These are phyloP conservation scores for Drosophila orosa DNA, from an alignment of 1,140 invertebrate genomes.

Conservation along the genomic window DNA sequence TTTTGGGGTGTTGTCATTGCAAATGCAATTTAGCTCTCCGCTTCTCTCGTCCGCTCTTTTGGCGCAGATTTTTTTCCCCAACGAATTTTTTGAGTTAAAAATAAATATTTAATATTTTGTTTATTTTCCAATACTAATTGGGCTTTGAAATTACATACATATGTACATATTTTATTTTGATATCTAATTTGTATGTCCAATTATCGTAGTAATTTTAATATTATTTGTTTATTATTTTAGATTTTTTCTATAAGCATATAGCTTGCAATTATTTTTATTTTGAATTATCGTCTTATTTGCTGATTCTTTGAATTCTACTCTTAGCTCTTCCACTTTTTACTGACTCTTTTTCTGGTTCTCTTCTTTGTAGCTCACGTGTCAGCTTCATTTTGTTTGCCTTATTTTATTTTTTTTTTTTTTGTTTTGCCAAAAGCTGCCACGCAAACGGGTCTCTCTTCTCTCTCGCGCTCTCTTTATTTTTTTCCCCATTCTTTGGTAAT, in stretches of 20 bases:
- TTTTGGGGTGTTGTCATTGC: constrained; percentile 53
- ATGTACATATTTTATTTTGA: neutral
- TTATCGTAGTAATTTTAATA: neutral
- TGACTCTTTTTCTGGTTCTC: neutral
- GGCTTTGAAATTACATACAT: neutral
- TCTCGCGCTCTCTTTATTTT: constrained; percentile 1
- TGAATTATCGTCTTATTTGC: constrained; percentile 3
- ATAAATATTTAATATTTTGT: neutral
- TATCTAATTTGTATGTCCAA: too few relatives aligned
- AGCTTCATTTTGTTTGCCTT: constrained; percentile 42
- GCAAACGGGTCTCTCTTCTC: constrained; percentile 38
- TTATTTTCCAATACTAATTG: neutral
- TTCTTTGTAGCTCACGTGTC: constrained; percentile 46
- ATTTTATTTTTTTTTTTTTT: constrained; percentile 7
- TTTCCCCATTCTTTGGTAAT: constrained; percentile 33
- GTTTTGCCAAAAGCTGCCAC: constrained; percentile 60
- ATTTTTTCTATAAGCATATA: neutral
- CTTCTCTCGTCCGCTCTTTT: neutral
- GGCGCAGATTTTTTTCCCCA: neutral
- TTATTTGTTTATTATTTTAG: too few relatives aligned
- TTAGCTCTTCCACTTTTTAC: neutral
- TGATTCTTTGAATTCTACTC: constrained; percentile 4
- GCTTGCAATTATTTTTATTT: neutral
- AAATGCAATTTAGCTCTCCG: constrained; percentile 33
- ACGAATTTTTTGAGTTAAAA: neutral